Percentiles rank a stretch among this genome's conserved stretches.
phyloP scores from a whole-genome alignment of 2,797 vertebrate species.

The Potorous gilbertii region DNA sequence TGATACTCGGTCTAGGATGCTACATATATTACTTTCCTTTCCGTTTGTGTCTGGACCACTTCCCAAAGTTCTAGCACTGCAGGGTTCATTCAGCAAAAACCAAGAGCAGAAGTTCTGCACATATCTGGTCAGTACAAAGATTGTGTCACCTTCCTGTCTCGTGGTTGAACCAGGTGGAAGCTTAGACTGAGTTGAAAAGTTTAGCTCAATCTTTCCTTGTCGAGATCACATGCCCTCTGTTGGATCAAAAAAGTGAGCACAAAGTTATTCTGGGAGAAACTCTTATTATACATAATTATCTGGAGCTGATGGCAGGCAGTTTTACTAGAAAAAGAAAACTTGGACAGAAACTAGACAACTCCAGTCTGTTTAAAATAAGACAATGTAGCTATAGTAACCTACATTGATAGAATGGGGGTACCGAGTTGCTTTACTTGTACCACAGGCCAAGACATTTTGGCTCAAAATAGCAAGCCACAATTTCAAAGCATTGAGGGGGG shows the following conservation, averaged over 20 bases:
- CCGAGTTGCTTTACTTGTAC: constrained; percentile 56
- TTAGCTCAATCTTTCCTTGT: constrained; percentile 26
- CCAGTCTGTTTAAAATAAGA: constrained; percentile 71
- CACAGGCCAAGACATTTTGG: constrained; percentile 55
- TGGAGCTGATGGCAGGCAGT: constrained; percentile 16
- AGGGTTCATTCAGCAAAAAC: background rate
- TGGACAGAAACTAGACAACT: constrained; percentile 67
- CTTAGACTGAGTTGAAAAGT: background rate
- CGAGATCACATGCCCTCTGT: constrained; percentile 50
- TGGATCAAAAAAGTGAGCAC: constrained; percentile 35
- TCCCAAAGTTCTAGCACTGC: background rate
- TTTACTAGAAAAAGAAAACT: constrained; percentile 67
- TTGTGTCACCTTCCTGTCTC: fast-evolving
- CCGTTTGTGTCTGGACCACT: background rate
- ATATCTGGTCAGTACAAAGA: fast-evolving
- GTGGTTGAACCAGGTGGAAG: constrained; percentile 61
- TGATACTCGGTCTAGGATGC: background rate
- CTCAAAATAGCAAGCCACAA: constrained; percentile 33
- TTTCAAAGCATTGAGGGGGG: constrained; percentile 60
- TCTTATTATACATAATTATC: constrained; percentile 62
- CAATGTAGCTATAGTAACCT: constrained; percentile 23
- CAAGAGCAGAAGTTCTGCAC: background rate
- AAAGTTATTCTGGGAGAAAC: constrained; percentile 48
- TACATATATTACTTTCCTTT: background rate
- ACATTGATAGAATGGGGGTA: constrained; percentile 57